Evolutionary conservation across 2,797 vertebrate genomes (phyloP).

Genomic region (Galagoides demidoff): DNA sequence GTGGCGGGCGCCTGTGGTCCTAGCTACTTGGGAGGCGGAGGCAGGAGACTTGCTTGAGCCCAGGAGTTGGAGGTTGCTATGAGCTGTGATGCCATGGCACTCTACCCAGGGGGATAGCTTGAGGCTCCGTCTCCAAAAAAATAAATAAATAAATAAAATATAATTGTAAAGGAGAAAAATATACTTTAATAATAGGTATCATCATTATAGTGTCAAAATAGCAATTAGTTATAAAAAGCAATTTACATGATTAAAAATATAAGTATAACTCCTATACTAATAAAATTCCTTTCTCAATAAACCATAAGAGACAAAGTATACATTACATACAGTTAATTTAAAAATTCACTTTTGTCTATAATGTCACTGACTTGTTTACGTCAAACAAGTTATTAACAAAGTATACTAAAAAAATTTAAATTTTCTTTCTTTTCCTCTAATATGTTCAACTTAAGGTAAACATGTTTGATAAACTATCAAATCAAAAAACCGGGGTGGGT

Average conservation of each 20-base stretch:
- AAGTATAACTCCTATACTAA: not conserved
- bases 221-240: not conserved
- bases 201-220: not conserved
- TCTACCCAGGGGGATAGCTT: too few relatives aligned
- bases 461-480: not conserved
- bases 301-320: not conserved
- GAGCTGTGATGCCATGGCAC: too few relatives aligned
- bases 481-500: not conserved
- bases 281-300: slow-evolving; percentile 16
- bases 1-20: too few relatives aligned
- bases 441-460: not conserved
- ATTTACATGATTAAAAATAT: not conserved
- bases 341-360: not conserved
- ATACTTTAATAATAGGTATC: not conserved
- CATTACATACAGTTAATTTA: not conserved
- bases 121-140: too few relatives aligned
- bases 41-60: too few relatives aligned
- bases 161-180: not conserved
- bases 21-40: too few relatives aligned
- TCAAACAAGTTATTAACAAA: not conserved
- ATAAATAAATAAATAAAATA: not conserved
- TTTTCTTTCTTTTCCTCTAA: not conserved
- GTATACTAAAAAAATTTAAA: not conserved
- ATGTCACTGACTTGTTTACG: not conserved
- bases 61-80: too few relatives aligned